Conservation (phyloP, 1,140 invertebrate species). For the Anastrepha ludens region DNA sequence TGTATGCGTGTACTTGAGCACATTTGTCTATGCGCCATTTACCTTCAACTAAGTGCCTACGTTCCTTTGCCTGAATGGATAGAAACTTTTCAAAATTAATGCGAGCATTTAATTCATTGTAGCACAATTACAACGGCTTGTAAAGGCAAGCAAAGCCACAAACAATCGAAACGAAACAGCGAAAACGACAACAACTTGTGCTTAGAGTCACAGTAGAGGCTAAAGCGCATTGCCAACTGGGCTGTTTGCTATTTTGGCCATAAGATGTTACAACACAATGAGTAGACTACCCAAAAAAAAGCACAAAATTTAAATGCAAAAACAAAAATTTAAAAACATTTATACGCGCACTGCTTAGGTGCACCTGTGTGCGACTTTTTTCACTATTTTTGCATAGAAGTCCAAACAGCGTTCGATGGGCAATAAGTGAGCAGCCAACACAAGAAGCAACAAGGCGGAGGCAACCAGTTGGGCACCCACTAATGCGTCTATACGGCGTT, state of each 20-base stretch:
- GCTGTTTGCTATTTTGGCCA: constrained; percentile 21
- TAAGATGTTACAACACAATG: not conserved
- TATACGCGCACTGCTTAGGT: not conserved
- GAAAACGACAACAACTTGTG: not conserved
- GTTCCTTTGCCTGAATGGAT: not conserved
- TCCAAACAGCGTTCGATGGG: not conserved
- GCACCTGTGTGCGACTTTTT: not conserved
- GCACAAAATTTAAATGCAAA: not conserved
- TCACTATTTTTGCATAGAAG: not conserved
- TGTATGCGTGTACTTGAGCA: not conserved
- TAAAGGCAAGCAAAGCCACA: not conserved
- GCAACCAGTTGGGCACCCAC: not conserved
- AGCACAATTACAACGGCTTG: not conserved
- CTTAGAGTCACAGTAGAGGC: not conserved
- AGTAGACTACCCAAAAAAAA: not conserved
- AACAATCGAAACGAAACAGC: not conserved
- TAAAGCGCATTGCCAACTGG: constrained; percentile 9
- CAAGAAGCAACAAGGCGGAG: not conserved
- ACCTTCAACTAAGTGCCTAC: not conserved
- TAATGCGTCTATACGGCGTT: not conserved
- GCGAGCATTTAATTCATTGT: not conserved
- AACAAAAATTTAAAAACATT: not conserved
- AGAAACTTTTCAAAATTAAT: constrained; percentile 3
- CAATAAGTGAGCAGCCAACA: constrained; percentile 3
- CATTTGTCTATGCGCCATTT: constrained; percentile 1